Base-by-base conservation (phyloP, 2,113 vertebrate genomes). In the Pedionomus torquatus region DNA sequence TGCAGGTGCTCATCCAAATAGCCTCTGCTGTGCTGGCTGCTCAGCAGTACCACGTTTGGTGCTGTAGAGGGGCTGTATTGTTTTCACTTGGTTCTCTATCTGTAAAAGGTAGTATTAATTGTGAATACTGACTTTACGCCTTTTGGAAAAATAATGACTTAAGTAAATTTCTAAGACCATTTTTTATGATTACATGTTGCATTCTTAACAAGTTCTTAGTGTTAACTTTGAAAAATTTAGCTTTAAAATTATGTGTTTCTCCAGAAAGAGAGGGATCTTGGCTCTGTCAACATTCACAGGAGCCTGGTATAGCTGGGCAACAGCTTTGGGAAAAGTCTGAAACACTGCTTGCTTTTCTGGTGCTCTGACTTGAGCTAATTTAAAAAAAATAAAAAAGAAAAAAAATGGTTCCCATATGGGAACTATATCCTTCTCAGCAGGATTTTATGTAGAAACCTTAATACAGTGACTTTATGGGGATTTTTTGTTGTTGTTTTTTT, bases 391-490 rank as follows among this genome's bases (percentile, higher is more conserved):
- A 24, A 23, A 31, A 54, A 13, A 41, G 13, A 10, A 51, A 9
- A 30, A 60, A 61, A 11, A 8, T 41, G 41, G 41, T 41, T 79
- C 52, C 54, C 26, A 10, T 30, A 21, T 35, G 44, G 52, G 37
- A 77, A 16, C 26, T 57, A 12, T 2, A 7, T 24, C 49, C 9
- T 41, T 88, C n/a, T 83, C 23, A 41, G 21, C 33, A 37, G 71
- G 11, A n/a, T 44, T 86, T 81, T 48, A 58, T 66, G 16, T 69
- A 20, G n/a, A 70, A 90, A 26, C 21, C 48, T 76, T 37, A 76
- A 52, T 76, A 31, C 14, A 1, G 0, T 52, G 33, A 76, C 23
- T 64, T 46, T 23, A 7, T n/a, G 21, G 13, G 2, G 44, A n/a
- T n/a, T n/a, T n/a, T n/a, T n/a, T n/a, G n/a, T n/a, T n/a, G n/a